phyloP scores from a whole-genome alignment of 2,888 invertebrate species.

The Spodoptera picta region DNA sequence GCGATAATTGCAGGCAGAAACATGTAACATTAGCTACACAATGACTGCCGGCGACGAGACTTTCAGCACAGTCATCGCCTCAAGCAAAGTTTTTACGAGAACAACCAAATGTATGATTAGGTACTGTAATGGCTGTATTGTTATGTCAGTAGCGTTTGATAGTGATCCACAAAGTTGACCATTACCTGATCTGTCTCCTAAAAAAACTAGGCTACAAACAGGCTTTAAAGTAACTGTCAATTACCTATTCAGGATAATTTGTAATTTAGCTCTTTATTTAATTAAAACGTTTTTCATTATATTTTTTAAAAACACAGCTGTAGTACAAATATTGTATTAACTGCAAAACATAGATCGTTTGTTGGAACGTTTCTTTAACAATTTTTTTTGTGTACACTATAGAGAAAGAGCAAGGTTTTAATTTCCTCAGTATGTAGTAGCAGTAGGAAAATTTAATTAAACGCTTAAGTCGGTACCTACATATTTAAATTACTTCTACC shows the following conservation, averaged over 20 bases:
- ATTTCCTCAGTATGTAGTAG: constrained; percentile 33
- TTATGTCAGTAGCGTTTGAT: not conserved
- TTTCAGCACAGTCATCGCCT: constrained; percentile 15
- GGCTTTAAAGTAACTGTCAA: no score
- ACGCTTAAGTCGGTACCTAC: not conserved
- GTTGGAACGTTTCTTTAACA: no score
- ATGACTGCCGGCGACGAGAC: constrained; percentile 7
- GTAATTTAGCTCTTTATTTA: no score
- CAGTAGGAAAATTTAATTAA: constrained; percentile 34
- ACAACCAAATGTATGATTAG: constrained; percentile 11
- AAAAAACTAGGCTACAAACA: no score
- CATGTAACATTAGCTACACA: constrained; percentile 3
- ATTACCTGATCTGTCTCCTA: no score
- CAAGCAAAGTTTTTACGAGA: constrained; percentile 24
- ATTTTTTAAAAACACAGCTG: no score
- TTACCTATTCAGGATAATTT: no score
- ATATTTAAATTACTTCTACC: not conserved
- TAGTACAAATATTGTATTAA: no score
- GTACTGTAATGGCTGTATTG: constrained; percentile 17
- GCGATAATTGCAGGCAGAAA: constrained; percentile 22
- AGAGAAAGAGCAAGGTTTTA: constrained; percentile 18
- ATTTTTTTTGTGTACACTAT: no score
- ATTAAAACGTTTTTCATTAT: no score
- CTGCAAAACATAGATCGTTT: no score
- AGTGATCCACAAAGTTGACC: no score